These are phyloP conservation scores for Drosophila watanabei DNA, from an alignment of 1,140 invertebrate species.

Conservation along the genomic window DNA sequence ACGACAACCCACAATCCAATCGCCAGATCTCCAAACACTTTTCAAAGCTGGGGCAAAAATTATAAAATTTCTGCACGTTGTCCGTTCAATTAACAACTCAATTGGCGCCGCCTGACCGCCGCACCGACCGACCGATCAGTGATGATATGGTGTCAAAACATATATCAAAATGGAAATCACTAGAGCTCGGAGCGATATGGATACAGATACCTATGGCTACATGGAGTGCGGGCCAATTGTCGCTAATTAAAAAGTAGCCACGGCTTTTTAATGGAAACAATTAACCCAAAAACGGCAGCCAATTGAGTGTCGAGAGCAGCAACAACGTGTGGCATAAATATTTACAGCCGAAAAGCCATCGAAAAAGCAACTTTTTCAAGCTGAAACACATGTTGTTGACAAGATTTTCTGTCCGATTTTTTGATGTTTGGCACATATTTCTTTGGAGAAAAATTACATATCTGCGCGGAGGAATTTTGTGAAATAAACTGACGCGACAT, in stretches of 20 bases:
- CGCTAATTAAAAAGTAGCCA: conserved; percentile 83
- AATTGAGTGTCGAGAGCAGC: conserved; percentile 63
- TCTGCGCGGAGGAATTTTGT: conserved; percentile 6
- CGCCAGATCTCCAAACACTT: conserved; percentile 18
- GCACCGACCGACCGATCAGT: background rate
- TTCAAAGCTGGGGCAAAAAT: conserved; percentile 29
- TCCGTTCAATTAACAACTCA: conserved; percentile 79
- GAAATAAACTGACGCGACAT: conserved; percentile 23
- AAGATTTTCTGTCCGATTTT: conserved; percentile 56
- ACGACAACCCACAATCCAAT: conserved; percentile 4
- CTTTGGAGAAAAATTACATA: conserved; percentile 39
- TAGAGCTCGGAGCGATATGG: conserved; percentile 40
- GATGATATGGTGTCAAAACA: conserved; percentile 76
- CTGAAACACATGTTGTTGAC: conserved; percentile 76
- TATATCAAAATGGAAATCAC: conserved; percentile 80
- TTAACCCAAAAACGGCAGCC: conserved; percentile 80
- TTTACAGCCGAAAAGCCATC: conserved; percentile 40
- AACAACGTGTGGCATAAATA: conserved; percentile 59
- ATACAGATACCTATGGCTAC: conserved; percentile 32
- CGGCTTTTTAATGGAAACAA: conserved; percentile 84
- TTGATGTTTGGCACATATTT: conserved; percentile 46
- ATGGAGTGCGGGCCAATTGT: conserved; percentile 66
- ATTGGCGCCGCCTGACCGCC: conserved; percentile 52
- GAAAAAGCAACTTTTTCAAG: conserved; percentile 45
- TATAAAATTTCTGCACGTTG: conserved; percentile 68